Base-by-base conservation (phyloP, 2,797 vertebrate genomes). In the Aphelocoma californica region DNA sequence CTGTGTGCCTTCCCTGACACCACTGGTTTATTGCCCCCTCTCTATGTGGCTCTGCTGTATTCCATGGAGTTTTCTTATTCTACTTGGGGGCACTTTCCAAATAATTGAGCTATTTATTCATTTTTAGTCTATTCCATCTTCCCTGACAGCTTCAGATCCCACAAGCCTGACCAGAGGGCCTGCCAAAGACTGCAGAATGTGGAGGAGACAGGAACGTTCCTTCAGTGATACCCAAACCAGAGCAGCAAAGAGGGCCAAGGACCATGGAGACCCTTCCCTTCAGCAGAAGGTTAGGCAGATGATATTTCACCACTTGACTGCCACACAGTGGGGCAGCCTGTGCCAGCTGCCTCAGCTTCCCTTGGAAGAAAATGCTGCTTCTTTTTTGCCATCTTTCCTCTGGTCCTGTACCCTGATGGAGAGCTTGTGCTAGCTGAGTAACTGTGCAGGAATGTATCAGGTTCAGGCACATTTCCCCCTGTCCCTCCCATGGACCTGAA, bases 341-440 rank as follows among this genome's bases (percentile, higher is more conserved):
- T 23, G 18, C 16, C 57, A 78, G 20, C 48, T 0, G 0, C 14
- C 54, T 70, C 2, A 0, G 7, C 9, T 51, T 11, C 26, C 17
- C 9, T 4, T 18, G 13, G 47, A 75, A 31, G 26, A 73, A 77
- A 50, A 10, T 21, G 23, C 34, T 85, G 13, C 34, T 67, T 18
- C 18, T 71, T 42, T 86, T 81, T 81, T 62, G 34, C 13, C 6
- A 0, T 21, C 54, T 61, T 48, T 66, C 18, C n/a, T 64, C 14
- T 5, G 3, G 17, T 50, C 23, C 77, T 31, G 7, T 72, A 25
- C 21, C 0, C 0, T 17, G 25, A 65, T 5, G 38, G 51, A 29
- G 25, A 90, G 21, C 18, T 50, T 32, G 29, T 54, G 69, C 14
- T 1, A 0, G 25, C 0, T 53, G 45, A 64, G 24, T 29, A 67